Conservation (phyloP, 2,888 invertebrate genomes). For the Erannis defoliaria region DNA sequence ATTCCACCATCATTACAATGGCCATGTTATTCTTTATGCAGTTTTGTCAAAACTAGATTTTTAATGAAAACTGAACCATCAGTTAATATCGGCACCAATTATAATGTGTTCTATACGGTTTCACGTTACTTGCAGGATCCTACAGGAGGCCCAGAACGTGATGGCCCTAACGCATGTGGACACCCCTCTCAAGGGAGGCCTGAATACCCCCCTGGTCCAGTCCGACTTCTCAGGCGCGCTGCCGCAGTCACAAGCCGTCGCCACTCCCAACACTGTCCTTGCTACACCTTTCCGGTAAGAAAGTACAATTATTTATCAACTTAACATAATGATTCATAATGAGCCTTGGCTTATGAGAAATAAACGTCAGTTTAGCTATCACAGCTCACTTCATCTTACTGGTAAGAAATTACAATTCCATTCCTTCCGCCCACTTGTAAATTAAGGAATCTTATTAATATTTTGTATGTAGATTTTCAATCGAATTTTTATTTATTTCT, state of each 20-base stretch:
- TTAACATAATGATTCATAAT: not conserved
- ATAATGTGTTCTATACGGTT: not conserved
- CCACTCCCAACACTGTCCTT: constrained; percentile 97
- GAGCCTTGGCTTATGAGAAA: not conserved
- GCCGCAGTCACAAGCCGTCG: constrained; percentile 89
- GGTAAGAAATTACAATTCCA: no score
- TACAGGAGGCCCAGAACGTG: constrained; percentile 99
- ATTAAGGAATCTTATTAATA: no score
- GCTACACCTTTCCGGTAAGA: constrained; percentile 92
- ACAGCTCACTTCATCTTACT: no score
- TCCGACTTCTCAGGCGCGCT: constrained; percentile 95
- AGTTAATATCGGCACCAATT: no score
- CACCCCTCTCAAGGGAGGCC: constrained; percentile 98
- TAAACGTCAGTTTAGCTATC: no score
- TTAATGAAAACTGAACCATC: no score
- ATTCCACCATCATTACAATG: no score
- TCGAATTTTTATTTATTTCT: not conserved
- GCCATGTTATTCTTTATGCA: no score
- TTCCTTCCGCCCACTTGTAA: no score
- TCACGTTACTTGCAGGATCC: constrained; percentile 80
- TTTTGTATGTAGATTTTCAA: not conserved
- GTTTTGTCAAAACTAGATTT: no score
- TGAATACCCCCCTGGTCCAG: constrained; percentile 97
- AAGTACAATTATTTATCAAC: not conserved
- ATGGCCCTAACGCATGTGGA: constrained; percentile 99